Conservation (phyloP, 2,113 vertebrate genomes). For the Microtus pennsylvanicus region DNA sequence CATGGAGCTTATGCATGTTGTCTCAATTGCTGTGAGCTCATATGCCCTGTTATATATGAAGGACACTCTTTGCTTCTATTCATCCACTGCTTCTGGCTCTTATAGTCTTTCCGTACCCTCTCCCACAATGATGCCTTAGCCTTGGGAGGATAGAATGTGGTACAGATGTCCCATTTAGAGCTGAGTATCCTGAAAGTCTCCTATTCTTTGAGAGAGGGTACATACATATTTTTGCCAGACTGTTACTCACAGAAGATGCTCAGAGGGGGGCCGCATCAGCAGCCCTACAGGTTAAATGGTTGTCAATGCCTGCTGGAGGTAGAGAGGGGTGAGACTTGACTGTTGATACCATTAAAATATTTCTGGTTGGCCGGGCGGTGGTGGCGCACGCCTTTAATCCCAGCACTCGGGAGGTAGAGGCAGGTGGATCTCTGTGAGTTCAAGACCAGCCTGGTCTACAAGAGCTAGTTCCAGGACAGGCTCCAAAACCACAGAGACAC, state of each 20-base stretch:
- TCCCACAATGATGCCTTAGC: neutral
- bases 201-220: neutral
- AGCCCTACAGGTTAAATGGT: neutral
- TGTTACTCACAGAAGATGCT: slow-evolving; percentile 44
- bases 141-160: neutral
- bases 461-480: too few relatives aligned
- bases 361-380: neutral
- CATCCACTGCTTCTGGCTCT: neutral
- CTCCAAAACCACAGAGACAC: too few relatives aligned
- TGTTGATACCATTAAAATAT: slow-evolving; percentile 40
- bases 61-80: neutral
- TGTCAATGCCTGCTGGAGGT: neutral
- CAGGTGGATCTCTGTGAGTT: too few relatives aligned
- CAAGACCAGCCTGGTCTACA: too few relatives aligned
- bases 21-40: neutral
- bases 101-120: neutral
- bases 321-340: slow-evolving; percentile 25
- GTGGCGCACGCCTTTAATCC: too few relatives aligned
- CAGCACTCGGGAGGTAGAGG: too few relatives aligned
- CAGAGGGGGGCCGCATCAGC: neutral
- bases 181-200: neutral
- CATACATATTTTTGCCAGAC: neutral
- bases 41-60: neutral
- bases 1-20: neutral
- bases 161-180: neutral